Conservation (phyloP, 2,888 invertebrate genomes). For the Heliothis peltigera region DNA sequence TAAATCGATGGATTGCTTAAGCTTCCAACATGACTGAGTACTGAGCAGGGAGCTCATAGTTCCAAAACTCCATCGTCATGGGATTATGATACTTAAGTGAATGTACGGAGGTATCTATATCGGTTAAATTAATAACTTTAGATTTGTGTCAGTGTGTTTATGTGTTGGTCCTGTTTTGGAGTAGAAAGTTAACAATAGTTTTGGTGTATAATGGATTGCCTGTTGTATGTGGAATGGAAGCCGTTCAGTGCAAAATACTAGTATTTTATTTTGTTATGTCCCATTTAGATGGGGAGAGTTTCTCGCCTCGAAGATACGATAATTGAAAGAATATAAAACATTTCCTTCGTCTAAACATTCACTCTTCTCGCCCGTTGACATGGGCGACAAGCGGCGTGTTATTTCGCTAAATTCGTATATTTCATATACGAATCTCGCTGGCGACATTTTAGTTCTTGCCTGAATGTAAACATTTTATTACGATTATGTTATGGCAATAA, state of each 20-base stretch:
- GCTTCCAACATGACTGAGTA: constrained; percentile 57
- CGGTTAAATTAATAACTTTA: constrained; percentile 50
- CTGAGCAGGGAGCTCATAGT: constrained; percentile 58
- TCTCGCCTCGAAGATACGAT: too few species aligned
- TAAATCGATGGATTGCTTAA: constrained; percentile 57
- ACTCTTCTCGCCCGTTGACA: too few species aligned
- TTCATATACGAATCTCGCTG: too few species aligned
- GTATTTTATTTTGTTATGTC: not conserved
- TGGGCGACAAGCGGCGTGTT: too few species aligned
- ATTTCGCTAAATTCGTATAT: too few species aligned
- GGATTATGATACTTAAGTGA: constrained; percentile 57
- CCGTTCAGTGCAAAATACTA: not conserved
- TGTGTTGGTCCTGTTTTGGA: constrained; percentile 7
- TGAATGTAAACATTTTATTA: too few species aligned
- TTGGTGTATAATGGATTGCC: not conserved
- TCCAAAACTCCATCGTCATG: constrained; percentile 43
- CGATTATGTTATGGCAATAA: too few species aligned
- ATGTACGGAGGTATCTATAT: constrained; percentile 49
- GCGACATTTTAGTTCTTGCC: too few species aligned
- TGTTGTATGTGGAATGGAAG: not conserved
- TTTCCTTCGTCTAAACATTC: too few species aligned
- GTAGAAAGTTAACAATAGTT: constrained; percentile 2
- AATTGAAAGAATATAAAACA: too few species aligned
- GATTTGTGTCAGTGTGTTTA: constrained; percentile 48
- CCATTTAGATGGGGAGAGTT: too few species aligned